A percentile compares a stretch with the other conserved stretches of the same genome.
phyloP scores from a whole-genome alignment of 2,113 vertebrate species.

The Eurystomus gularis region DNA sequence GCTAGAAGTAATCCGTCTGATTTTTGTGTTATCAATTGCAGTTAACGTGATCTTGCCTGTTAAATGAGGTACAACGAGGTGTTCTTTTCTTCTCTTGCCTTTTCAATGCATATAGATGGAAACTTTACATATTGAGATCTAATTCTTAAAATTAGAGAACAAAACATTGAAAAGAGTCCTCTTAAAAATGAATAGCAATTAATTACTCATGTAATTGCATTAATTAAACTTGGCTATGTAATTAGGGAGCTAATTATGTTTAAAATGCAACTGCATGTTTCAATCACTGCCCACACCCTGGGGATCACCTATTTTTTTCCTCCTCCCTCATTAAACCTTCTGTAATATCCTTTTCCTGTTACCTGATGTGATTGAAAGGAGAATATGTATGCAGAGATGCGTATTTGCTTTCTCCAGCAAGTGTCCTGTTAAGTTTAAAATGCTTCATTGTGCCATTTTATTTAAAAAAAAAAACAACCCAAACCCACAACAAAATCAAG shows the following conservation, averaged over 20 bases:
- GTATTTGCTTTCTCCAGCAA: neutral
- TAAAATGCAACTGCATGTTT: constrained; percentile 50
- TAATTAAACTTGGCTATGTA: constrained; percentile 61
- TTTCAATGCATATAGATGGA: neutral
- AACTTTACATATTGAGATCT: constrained; percentile 45
- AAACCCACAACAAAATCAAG: neutral
- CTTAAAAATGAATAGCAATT: constrained; percentile 59
- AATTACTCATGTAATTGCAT: constrained; percentile 58
- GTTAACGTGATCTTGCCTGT: neutral
- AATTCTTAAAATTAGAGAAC: constrained; percentile 52
- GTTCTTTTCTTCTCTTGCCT: neutral
- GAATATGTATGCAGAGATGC: neutral
- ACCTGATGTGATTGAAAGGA: neutral
- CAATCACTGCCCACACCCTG: constrained; percentile 41
- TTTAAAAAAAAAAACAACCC: neutral
- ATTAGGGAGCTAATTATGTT: constrained; percentile 69
- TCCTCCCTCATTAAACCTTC: neutral
- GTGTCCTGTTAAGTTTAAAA: neutral
- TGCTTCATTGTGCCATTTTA: neutral
- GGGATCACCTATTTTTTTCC: neutral
- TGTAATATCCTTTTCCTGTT: neutral
- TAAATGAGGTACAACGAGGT: neutral
- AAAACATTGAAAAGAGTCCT: constrained; percentile 32
- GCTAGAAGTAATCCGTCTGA: neutral
- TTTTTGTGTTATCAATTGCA: neutral